Evolutionary conservation across 2,797 vertebrate species (phyloP).

Genomic region (Hoplostethus mediterraneus): DNA sequence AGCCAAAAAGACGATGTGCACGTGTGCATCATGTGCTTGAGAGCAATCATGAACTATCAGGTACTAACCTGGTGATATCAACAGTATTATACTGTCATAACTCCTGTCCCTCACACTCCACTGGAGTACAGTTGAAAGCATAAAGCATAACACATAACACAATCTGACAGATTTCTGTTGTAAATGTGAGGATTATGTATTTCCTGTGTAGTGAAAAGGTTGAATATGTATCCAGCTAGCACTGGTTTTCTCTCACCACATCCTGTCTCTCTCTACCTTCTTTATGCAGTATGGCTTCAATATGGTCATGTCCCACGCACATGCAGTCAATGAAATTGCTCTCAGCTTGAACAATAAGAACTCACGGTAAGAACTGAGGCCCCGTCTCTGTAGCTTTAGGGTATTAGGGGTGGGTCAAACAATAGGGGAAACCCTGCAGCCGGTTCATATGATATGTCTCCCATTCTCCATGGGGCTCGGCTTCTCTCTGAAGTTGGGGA

Average conservation of each 20-base stretch:
- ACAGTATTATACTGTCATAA: background rate
- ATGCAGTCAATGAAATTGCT: conserved; percentile 98
- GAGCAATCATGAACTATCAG: conserved; percentile 99
- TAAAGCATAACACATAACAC: background rate
- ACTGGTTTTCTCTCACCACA: conserved; percentile 61
- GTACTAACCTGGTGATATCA: conserved; percentile 73
- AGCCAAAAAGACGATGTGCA: conserved; percentile 99
- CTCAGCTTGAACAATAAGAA: conserved; percentile 98
- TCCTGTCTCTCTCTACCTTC: conserved; percentile 53
- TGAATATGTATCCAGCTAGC: conserved; percentile 2
- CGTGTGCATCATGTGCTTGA: conserved; percentile 96
- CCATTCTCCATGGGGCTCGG: conserved; percentile 61
- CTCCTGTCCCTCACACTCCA: conserved; percentile 3
- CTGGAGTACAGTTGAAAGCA: background rate
- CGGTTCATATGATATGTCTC: conserved; percentile 71
- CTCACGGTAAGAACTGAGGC: conserved; percentile 86
- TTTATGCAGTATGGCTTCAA: conserved; percentile 95
- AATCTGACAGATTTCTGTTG: conserved; percentile 9
- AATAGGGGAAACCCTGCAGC: conserved; percentile 72
- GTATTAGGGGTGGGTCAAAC: conserved; percentile 49
- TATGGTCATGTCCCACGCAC: conserved; percentile 97
- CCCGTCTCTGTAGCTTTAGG: conserved; percentile 42
- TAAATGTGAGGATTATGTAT: conserved; percentile 9
- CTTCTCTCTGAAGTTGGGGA: conserved; percentile 69
- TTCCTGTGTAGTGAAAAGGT: conserved; percentile 47